A percentile compares a stretch with the other conserved stretches of the same genome.
These are phyloP conservation scores for Virgularia gustaviana DNA, from an alignment of 92 coral and sea anemone species.

Conservation along the genomic window DNA sequence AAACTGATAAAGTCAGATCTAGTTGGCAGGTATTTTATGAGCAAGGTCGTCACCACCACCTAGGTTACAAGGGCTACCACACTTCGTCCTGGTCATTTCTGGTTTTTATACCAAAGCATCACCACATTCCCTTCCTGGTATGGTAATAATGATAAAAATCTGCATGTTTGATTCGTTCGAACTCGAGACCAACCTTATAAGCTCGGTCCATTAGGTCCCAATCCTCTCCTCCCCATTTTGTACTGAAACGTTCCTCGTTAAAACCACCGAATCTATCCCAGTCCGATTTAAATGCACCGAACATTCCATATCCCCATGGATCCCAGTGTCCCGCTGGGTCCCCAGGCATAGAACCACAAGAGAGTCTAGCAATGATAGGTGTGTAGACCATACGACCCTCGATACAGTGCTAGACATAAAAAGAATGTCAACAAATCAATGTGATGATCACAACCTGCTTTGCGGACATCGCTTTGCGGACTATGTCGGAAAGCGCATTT, in stretches of 20 bases:
- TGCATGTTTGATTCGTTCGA: conserved; percentile 64
- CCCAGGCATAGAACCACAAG: conserved; percentile 56
- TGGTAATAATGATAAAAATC: conserved; percentile 70
- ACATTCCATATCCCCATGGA: conserved; percentile 73
- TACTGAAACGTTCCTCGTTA: conserved; percentile 49
- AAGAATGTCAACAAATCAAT: background rate
- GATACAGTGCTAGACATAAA: conserved; percentile 79
- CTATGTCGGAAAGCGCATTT: too few relatives aligned
- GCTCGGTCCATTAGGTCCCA: conserved; percentile 81
- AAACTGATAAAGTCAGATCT: too few relatives aligned
- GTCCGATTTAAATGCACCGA: conserved; percentile 76
- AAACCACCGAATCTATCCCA: conserved; percentile 82
- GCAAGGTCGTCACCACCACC: too few relatives aligned
- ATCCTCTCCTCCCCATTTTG: conserved; percentile 87
- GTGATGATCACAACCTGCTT: background rate
- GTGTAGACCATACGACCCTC: conserved; percentile 73
- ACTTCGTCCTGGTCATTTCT: too few relatives aligned
- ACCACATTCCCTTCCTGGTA: conserved; percentile 71
- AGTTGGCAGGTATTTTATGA: background rate
- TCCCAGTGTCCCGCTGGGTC: conserved; percentile 73
- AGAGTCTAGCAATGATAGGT: conserved; percentile 66
- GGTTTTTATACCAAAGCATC: background rate
- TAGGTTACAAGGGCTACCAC: too few relatives aligned
- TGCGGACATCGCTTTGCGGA: too few relatives aligned
- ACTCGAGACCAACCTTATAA: conserved; percentile 60